Base-by-base conservation (phyloP, 1,140 invertebrate genomes). In the Apis dorsata region DNA sequence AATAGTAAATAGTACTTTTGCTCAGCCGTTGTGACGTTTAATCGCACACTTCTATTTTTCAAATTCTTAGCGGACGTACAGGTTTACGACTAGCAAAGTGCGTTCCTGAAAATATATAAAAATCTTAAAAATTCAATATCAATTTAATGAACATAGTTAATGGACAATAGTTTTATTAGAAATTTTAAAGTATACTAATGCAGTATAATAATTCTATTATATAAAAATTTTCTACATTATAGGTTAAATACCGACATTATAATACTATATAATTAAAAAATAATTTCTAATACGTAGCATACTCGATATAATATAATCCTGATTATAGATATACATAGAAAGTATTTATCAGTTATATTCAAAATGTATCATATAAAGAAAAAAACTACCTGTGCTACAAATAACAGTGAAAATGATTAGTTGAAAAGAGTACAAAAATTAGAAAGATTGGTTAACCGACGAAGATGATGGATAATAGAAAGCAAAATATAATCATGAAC, bases 341-440 rank as follows among this genome's bases (percentile, higher is more conserved):
- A 15, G 19, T 21, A 44, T 34, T 21, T 1, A 59, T 69, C 59
- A 63, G 59, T 24, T 71, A 70, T 2, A 70, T 57, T 83, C 53
- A 51, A 72, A 72, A 19, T 21, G 51, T 78, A 51, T 17, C 69
- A 8, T 2, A 49, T 28, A 44, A 1, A 34, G 28, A 80, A n/a
- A 65, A 84, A 79, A 87, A 72, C 82, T 82, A 76, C 72, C 79
- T 77, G 66, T 71, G 53, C 21, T n/a, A 17, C 57, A 63, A 51
- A 62, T 55, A 81, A 81, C 13, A 44, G 17, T 1, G 28, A 44
- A 12, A 51, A 83, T 63, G 82, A 28, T 44, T 55, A 34, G 8
- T 49, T 7, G 8, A 44, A 65, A 63, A 66, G 28, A 65, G 13
- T n/a, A 4, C 0, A 13, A 75, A 59, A 74, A 63, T 21, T 11